Evolutionary conservation across 1,140 invertebrate genomes (phyloP), one percentile per base, ranked within the genome.

Genomic region (Formica selysi): DNA sequence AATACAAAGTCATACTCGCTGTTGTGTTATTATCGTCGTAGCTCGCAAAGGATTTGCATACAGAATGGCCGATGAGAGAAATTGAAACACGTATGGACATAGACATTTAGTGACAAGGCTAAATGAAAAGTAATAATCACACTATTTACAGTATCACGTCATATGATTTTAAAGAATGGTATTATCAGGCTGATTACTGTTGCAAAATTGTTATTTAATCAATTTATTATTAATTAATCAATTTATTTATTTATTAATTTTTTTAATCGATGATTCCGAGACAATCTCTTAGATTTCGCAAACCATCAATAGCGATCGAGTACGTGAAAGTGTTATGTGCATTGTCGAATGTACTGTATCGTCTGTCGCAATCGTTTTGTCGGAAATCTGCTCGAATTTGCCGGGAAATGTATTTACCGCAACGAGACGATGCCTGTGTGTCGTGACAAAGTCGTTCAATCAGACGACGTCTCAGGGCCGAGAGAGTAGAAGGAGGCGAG

Each of bases 401-500:
- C 65, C 76, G 84, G 76, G 88, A 89, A 89, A 89, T 81, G 85
- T 89, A 71, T 81, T 86, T 81, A 81, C 79, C 79, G 67, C 79
- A 73, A 81, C 67, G 48, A 67, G 44, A 71, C 78, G 76, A 78
- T 65, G 36, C 38, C 79, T 73, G 67, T 73, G 38, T 81, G 67
- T 19, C 79, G 67, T 68, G 79, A 81, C 79, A 81, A 81, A 81
- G 54, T 70, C 54, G 79, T 81, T 81, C 79, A 68, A 85, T 76
- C 81, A 85, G 73, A 51, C 86, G 59, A 62, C 70, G 76, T 67
- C 68, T 88, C 74, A 22, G 44, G 26, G n/a, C 8, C n/a, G 76
- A 38, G 76, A 36, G n/a, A 26, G 19, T 73, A 38, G 38, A 54
- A 36, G 36, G 48, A 65, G 41, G 13, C 74, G 74, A 62, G 68